Evolutionary conservation across 2,797 vertebrate species (phyloP).

Genomic region (Gallinago nigripennis): DNA sequence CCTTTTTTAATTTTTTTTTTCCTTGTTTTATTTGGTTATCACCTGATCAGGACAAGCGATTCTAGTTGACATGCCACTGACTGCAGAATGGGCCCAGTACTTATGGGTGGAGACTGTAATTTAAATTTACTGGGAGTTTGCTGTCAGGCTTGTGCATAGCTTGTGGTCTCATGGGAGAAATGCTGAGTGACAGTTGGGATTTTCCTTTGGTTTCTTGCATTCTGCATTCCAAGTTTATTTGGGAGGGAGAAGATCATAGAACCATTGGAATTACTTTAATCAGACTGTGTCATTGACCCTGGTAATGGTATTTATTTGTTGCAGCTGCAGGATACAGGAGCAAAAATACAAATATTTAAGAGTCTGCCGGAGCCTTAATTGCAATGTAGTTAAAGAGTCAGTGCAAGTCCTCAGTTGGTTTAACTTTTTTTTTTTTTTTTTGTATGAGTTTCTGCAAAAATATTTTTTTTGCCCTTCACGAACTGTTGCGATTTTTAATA

Average conservation of each 20-base stretch:
- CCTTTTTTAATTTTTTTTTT: background rate
- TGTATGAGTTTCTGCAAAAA: background rate
- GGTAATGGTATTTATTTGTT: background rate
- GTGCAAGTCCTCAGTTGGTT: background rate
- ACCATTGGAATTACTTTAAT: background rate
- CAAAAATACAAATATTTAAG: background rate
- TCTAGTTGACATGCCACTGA: background rate
- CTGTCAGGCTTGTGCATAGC: background rate
- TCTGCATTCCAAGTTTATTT: background rate
- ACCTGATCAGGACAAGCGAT: background rate
- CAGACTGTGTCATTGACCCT: background rate
- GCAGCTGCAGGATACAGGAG: background rate
- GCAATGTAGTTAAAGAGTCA: background rate
- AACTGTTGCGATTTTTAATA: background rate
- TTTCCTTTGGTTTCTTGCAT: background rate
- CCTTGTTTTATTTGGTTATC: background rate
- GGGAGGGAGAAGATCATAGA: background rate
- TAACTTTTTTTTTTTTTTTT: background rate
- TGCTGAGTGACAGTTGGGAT: background rate
- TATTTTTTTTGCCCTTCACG: background rate
- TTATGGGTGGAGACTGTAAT: background rate
- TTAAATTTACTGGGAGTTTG: background rate
- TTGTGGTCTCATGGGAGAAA: background rate
- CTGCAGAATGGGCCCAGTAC: background rate
- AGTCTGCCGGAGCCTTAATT: background rate